phyloP scores from a whole-genome alignment of 2,113 vertebrate species.

The Oreochromis niloticus region DNA sequence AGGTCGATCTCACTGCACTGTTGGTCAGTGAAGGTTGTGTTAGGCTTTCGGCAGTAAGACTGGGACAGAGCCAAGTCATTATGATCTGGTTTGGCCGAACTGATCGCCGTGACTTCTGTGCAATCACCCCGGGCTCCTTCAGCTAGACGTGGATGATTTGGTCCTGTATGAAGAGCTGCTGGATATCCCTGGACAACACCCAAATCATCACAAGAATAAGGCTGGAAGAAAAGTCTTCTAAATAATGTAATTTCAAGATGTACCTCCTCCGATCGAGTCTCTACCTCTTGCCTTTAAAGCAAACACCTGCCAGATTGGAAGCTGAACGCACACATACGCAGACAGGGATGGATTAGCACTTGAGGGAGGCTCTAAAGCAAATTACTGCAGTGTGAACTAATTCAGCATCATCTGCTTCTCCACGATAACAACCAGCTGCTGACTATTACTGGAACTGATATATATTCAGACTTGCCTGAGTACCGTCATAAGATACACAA shows the following conservation, averaged over 20 bases:
- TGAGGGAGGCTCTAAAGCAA: not conserved
- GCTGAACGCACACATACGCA: not conserved
- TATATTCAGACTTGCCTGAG: not conserved
- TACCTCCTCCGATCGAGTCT: not conserved
- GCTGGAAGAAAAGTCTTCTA: not conserved
- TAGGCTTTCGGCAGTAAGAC: not conserved
- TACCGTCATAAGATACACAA: not conserved
- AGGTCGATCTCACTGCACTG: not conserved
- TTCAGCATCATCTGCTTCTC: not conserved
- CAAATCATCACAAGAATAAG: not conserved
- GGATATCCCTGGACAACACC: too few relatives aligned
- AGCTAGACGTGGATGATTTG: constrained; percentile 11
- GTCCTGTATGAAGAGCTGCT: not conserved
- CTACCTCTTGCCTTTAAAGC: not conserved
- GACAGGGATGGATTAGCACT: not conserved
- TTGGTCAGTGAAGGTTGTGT: not conserved
- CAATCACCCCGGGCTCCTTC: constrained; percentile 13
- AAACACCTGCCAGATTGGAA: not conserved
- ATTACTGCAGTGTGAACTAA: not conserved
- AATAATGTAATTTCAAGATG: not conserved
- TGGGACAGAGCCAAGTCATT: not conserved
- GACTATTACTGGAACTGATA: not conserved
- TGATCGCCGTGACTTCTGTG: constrained; percentile 16
- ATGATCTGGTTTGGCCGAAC: constrained; percentile 35
- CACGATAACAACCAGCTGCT: not conserved